Evolutionary conservation across 2,888 invertebrate species (phyloP), one percentile per base, ranked within the genome.

Genomic region (Steinernema scapterisci): DNA sequence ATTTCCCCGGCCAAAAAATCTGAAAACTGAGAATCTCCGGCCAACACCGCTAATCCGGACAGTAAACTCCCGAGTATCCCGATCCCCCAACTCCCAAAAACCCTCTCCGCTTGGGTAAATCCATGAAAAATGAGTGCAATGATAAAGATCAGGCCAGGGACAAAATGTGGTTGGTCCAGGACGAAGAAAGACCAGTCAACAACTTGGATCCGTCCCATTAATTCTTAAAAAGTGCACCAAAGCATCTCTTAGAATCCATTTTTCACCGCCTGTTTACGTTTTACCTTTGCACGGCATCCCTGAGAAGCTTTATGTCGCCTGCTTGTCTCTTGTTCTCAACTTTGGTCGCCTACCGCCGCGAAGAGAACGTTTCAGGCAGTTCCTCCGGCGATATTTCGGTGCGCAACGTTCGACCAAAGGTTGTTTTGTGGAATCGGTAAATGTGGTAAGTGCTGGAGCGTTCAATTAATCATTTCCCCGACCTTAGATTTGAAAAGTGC

Each of bases 341-440:
- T 38, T 38, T 38, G 38, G 9, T 38, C 38, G 9, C 38, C 38
- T 23, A 27, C 11, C 63, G 21, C 16, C 63, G 16, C 25, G 63
- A 31, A 3, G 3, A n/a, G n/a, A n/a, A n/a, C n/a, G n/a, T n/a
- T n/a, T n/a, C n/a, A n/a, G n/a, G n/a, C n/a, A n/a, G 31, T 31
- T 11, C 25, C 23, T 25, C 54, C 21, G 54, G 11, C 63, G 31
- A 27, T 13, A 13, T 48, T 13, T 31, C n/a, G n/a, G n/a, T n/a
- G n/a, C n/a, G n/a, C n/a, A n/a, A n/a, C n/a, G n/a, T n/a, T 63
- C 27, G 63, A 63, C 31, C 63, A 63, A 63, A 63, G 63, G 63
- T 63, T 63, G 31, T 13, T 7, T 2, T 23, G 54, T 13, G 31
- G 11, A 9, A 16, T 38, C 31, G 11, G 63, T 48, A 19, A n/a